Conservation (phyloP, 2,113 vertebrate species). For the Cheilinus undulatus region DNA sequence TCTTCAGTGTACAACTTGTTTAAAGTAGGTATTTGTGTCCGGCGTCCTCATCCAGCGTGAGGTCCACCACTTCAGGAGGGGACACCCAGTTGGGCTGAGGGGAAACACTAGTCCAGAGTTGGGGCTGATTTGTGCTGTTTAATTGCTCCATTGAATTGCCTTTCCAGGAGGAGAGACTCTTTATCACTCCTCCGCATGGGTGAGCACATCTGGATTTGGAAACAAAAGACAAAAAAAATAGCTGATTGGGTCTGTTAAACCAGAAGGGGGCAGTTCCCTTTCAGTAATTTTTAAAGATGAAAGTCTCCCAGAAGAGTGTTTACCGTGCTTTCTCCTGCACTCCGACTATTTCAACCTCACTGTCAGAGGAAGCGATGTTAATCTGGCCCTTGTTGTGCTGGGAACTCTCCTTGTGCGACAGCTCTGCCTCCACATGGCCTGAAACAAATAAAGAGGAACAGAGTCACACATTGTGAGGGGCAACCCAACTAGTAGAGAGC, state of each 20-base stretch:
- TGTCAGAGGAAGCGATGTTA: slow-evolving; percentile 92
- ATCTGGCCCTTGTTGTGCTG: slow-evolving; percentile 91
- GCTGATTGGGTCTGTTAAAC: slow-evolving; percentile 8
- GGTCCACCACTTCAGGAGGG: slow-evolving; percentile 95
- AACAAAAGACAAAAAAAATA: neutral
- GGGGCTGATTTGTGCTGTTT: slow-evolving; percentile 83
- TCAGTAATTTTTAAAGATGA: neutral
- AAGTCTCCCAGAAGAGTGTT: slow-evolving; percentile 1
- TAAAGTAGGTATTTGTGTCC: slow-evolving; percentile 96
- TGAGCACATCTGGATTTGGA: slow-evolving; percentile 86
- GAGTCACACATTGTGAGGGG: slow-evolving; percentile 51
- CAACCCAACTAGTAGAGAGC: slow-evolving; percentile 26
- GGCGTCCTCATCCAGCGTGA: slow-evolving; percentile 95
- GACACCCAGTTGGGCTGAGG: slow-evolving; percentile 93
- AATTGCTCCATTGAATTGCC: slow-evolving; percentile 84
- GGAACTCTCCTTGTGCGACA: slow-evolving; percentile 83
- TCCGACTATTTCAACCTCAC: slow-evolving; percentile 97
- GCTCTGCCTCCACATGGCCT: slow-evolving; percentile 88
- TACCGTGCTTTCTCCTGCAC: slow-evolving; percentile 96
- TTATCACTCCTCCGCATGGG: slow-evolving; percentile 95
- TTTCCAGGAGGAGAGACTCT: slow-evolving; percentile 95
- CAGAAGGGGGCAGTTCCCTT: neutral
- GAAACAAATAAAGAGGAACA: slow-evolving; percentile 62
- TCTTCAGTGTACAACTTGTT: slow-evolving; percentile 83
- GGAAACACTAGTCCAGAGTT: slow-evolving; percentile 90